A percentile compares a stretch with the other conserved stretches of the same genome.
These are phyloP conservation scores for Callyntrura sp. DNA, from an alignment of 2,888 invertebrate species.

Conservation along the genomic window DNA sequence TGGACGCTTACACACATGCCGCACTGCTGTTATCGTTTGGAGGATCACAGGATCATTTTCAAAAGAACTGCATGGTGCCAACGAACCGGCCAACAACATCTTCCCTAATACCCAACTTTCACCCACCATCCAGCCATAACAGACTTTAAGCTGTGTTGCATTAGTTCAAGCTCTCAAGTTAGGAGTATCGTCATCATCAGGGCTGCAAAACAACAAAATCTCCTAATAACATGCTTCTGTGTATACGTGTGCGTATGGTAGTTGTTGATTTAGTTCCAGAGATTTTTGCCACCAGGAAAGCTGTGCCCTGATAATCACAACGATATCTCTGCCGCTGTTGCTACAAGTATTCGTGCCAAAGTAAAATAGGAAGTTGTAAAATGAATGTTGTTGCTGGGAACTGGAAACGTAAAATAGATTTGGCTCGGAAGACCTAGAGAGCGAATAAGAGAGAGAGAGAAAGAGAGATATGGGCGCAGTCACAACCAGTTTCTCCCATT, in stretches of 20 bases:
- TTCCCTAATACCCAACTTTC: background rate
- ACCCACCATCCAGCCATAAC: background rate
- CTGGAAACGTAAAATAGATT: slow-evolving; percentile 48
- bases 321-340: background rate
- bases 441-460: background rate
- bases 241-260: background rate
- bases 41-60: slow-evolving; percentile 15
- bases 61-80: slow-evolving; percentile 57
- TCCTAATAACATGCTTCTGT: background rate
- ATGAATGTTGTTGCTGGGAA: background rate
- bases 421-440: slow-evolving; percentile 19
- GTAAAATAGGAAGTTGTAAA: slow-evolving; percentile 31
- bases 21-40: background rate
- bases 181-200: background rate
- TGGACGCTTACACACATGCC: background rate
- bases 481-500: slow-evolving; percentile 25
- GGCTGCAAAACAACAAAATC: slow-evolving; percentile 18
- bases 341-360: slow-evolving; percentile 10
- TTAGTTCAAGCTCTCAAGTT: background rate
- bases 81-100: slow-evolving; percentile 3
- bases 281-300: background rate
- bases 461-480: background rate
- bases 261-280: slow-evolving; percentile 7
- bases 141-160: background rate
- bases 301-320: background rate